Percentiles rank a stretch among this genome's conserved stretches.
phyloP scores from a whole-genome alignment of 2,113 vertebrate genomes.

The Aramus guarauna region DNA sequence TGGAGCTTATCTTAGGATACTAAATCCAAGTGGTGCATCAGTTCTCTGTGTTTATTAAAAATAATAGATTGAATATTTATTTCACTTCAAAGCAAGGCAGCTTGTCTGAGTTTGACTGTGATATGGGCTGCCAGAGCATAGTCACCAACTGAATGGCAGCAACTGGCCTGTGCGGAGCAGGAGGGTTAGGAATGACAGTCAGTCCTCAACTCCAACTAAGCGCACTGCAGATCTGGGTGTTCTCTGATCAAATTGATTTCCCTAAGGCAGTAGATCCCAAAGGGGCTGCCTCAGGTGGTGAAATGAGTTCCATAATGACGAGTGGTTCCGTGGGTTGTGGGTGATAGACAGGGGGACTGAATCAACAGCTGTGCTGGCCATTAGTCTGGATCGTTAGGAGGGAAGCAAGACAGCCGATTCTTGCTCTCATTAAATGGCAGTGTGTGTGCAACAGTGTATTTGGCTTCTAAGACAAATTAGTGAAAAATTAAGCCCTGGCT shows the following conservation, averaged over 20 bases:
- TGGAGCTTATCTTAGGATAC: background rate
- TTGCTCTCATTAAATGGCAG: background rate
- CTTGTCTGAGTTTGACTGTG: background rate
- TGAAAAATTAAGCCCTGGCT: background rate
- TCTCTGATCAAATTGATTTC: background rate
- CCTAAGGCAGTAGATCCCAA: background rate
- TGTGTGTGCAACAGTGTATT: background rate
- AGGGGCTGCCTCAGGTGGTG: background rate
- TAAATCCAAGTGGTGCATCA: background rate
- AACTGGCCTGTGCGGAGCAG: background rate
- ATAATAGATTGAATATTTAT: background rate
- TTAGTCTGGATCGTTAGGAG: background rate
- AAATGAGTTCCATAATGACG: rapidly evolving
- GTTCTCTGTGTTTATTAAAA: background rate
- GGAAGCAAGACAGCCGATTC: background rate
- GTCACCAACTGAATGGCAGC: background rate
- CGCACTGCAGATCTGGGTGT: background rate
- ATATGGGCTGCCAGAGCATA: background rate
- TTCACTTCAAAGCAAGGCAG: background rate
- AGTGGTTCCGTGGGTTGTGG: background rate
- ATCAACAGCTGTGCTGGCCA: rapidly evolving
- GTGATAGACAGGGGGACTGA: background rate
- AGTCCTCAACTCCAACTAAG: background rate
- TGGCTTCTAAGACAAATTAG: background rate
- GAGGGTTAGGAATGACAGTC: background rate